Conservation (phyloP, 1,140 invertebrate species). For the Zophobas atratus region DNA sequence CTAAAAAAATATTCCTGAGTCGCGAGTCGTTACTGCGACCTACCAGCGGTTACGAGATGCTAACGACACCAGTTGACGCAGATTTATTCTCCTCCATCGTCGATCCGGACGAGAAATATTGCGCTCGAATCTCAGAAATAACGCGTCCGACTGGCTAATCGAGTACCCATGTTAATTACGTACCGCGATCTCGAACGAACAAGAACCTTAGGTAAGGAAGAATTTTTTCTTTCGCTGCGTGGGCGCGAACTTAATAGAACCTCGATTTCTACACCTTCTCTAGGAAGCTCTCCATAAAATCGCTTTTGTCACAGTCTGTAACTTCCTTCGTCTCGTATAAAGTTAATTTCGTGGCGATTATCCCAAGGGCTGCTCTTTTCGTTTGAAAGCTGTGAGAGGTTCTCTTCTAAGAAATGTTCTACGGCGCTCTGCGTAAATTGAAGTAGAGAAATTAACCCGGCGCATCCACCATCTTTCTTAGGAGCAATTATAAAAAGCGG, state of each 20-base stretch:
- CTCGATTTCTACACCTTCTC: not conserved
- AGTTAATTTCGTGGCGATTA: conserved; percentile 24
- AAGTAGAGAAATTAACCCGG: no score
- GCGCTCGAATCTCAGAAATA: no score
- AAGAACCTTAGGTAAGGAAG: no score
- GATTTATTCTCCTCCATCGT: not conserved
- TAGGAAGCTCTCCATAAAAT: not conserved
- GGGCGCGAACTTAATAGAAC: no score
- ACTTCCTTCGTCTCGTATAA: not conserved
- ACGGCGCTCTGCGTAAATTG: not conserved
- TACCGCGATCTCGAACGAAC: no score
- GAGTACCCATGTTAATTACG: no score
- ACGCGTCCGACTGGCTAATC: no score
- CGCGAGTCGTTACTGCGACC: not conserved
- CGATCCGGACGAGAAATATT: no score
- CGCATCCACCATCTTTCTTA: no score
- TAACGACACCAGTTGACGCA: not conserved
- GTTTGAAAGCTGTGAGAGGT: not conserved
- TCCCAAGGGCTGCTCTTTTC: conserved; percentile 22
- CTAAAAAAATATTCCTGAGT: conserved; percentile 29
- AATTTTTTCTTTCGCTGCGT: no score
- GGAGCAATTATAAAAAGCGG: no score
- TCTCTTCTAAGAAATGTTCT: not conserved
- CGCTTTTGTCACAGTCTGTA: conserved; percentile 4
- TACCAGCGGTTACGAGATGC: not conserved